Evolutionary conservation across 2,797 vertebrate genomes (phyloP).

Genomic region (Stomatorhinus walkeri): DNA sequence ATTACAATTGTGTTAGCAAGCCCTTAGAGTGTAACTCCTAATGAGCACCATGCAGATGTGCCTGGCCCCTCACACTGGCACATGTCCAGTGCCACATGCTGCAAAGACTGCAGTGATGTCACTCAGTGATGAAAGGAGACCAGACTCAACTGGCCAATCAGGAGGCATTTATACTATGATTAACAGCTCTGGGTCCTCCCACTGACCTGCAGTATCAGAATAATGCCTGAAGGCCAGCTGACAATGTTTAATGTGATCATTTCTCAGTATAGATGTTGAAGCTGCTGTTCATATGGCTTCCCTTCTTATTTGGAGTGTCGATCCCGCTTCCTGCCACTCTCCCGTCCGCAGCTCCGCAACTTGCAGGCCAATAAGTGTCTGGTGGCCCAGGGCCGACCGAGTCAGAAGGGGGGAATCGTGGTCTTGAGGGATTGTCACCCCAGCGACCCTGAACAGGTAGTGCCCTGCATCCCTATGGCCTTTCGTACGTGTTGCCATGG

Average conservation of each 20-base stretch:
- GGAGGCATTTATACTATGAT: not conserved
- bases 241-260: not conserved
- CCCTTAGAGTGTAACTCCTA: not conserved
- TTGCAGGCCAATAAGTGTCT: constrained; percentile 75
- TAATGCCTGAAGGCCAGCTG: not conserved
- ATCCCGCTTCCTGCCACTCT: not conserved
- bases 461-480: not conserved
- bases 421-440: constrained; percentile 76
- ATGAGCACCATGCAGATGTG: not conserved
- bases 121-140: not conserved
- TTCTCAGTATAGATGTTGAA: not conserved
- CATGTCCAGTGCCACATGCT: not conserved
- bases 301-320: not conserved
- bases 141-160: not conserved
- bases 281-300: not conserved
- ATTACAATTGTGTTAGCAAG: not conserved
- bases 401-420: constrained; percentile 83
- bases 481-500: not conserved
- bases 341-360: constrained; percentile 66
- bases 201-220: not conserved
- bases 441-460: constrained; percentile 71
- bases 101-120: not conserved
- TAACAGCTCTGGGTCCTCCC: not conserved
- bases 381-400: constrained; percentile 78
- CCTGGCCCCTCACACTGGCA: not conserved